These are phyloP conservation scores for Rugalucina vietnamica DNA, from an alignment of 2,888 invertebrate genomes.

Conservation along the genomic window DNA sequence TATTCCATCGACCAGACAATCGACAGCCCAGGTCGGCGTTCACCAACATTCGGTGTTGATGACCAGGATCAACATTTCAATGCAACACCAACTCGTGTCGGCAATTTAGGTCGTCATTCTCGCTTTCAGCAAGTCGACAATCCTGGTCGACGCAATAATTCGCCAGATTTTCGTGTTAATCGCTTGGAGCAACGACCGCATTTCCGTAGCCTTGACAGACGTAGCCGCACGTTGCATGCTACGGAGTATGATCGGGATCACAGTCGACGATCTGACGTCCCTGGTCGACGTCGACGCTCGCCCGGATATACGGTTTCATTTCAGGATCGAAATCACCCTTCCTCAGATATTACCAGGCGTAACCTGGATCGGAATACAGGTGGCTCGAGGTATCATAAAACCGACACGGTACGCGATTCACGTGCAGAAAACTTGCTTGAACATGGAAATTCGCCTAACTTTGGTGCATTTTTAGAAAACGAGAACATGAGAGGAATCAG, in stretches of 20 bases:
- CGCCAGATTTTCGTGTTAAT: neutral
- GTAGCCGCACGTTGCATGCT: neutral
- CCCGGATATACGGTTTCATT: neutral
- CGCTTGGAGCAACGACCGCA: neutral
- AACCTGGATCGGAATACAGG: neutral
- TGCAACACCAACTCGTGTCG: no score
- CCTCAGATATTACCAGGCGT: neutral
- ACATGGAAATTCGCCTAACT: neutral
- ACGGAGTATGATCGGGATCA: neutral
- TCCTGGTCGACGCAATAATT: neutral
- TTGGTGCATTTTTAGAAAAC: neutral
- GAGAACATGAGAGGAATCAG: neutral
- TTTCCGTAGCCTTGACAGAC: neutral
- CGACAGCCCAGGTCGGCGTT: no score
- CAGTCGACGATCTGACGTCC: neutral
- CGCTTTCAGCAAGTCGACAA: neutral
- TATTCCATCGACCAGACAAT: no score
- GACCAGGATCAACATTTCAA: no score
- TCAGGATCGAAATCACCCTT: neutral
- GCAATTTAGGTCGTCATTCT: no score
- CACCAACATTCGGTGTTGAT: no score
- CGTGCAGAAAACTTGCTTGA: neutral
- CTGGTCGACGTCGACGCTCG: neutral
- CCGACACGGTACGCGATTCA: neutral
- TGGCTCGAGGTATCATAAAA: neutral